Percentiles rank a stretch among this genome's conserved stretches.
Conservation (phyloP, 2,113 vertebrate genomes). For the Marmota flaviventris region DNA sequence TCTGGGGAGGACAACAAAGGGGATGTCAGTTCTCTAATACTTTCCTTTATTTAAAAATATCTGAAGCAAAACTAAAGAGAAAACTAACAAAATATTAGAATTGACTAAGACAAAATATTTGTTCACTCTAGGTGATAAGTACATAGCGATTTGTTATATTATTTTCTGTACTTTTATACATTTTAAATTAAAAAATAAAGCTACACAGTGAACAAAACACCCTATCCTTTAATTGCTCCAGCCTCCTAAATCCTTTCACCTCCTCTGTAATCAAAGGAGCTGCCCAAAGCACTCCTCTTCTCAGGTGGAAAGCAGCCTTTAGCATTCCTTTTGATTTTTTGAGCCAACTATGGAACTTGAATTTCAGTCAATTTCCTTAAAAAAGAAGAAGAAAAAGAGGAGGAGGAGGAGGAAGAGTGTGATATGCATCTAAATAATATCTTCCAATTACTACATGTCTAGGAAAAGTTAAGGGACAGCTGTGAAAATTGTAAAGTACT, state of each 20-base stretch:
- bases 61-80: background rate
- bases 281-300: background rate
- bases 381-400: constrained; percentile 1
- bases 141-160: constrained; percentile 11
- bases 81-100: constrained; percentile 21
- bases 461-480: constrained; percentile 44
- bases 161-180: constrained; percentile 23
- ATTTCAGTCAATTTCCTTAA: constrained; percentile 35
- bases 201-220: constrained; percentile 41
- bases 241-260: constrained; percentile 13
- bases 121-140: constrained; percentile 9
- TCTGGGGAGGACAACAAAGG: background rate
- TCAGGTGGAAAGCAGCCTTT: constrained; percentile 25
- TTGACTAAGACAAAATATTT: constrained; percentile 63
- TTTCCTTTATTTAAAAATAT: constrained; percentile 56
- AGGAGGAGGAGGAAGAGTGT: background rate
- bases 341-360: constrained; percentile 37
- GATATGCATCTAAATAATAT: constrained; percentile 43
- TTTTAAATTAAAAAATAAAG: constrained; percentile 31
- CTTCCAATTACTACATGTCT: constrained; percentile 54
- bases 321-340: background rate
- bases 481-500: background rate
- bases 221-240: constrained; percentile 9
- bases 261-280: background rate
- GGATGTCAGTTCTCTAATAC: constrained; percentile 12